Evolutionary conservation across 1,140 invertebrate genomes (phyloP).

Genomic region (Yoshiicerus persimilis): DNA sequence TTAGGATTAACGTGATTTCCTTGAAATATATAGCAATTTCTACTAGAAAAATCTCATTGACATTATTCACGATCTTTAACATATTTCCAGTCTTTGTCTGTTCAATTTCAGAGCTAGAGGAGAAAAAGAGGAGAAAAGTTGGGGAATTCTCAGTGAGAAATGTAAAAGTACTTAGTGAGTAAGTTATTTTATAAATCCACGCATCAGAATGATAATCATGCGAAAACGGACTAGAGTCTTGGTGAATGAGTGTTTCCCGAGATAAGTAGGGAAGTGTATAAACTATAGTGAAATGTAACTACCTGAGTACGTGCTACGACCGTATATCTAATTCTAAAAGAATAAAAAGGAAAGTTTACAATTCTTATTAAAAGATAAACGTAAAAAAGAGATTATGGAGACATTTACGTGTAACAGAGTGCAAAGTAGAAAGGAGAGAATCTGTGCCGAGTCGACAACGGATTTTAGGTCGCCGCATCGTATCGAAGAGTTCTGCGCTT

Average conservation of each 20-base stretch:
- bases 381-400: background rate
- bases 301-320: background rate
- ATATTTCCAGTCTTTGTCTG: background rate
- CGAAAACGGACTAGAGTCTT: background rate
- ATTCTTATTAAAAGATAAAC: background rate
- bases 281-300: background rate
- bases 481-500: too few species aligned
- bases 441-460: background rate
- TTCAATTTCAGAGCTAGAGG: background rate
- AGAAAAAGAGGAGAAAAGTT: too few species aligned
- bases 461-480: too few species aligned
- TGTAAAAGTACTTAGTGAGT: background rate
- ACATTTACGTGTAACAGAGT: background rate
- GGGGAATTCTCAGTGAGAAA: background rate
- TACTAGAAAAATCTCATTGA: background rate
- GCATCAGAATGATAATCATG: background rate
- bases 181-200: background rate
- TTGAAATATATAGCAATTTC: background rate
- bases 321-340: background rate
- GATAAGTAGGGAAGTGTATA: background rate
- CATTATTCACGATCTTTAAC: background rate
- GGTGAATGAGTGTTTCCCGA: background rate
- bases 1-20: background rate
- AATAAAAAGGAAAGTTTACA: background rate
- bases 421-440: background rate